A percentile compares a stretch with the other conserved stretches of the same genome.
Conservation (phyloP, 1,140 invertebrate genomes). For the Acarapis woodi region DNA sequence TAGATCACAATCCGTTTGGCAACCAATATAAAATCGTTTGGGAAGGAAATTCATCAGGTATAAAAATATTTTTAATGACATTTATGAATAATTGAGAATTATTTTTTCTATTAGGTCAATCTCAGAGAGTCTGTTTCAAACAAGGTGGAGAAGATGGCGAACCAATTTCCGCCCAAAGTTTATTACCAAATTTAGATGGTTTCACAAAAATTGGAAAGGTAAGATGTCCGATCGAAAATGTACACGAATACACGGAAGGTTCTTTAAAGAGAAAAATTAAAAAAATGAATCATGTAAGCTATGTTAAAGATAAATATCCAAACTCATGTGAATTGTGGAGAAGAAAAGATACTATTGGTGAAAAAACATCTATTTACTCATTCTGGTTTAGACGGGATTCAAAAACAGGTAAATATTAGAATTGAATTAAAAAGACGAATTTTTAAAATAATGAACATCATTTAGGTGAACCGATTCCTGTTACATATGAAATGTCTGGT, state of each 20-base stretch:
- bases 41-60: constrained; percentile 30
- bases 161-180: constrained; percentile 34
- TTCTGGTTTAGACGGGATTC: constrained; percentile 3
- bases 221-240: constrained; percentile 3
- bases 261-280: background rate
- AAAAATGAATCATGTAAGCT: too few species aligned
- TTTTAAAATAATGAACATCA: too few species aligned
- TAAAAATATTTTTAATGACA: too few species aligned
- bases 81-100: too few species aligned
- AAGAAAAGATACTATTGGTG: constrained; percentile 28
- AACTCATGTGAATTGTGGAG: constrained; percentile 40
- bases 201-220: constrained; percentile 21
- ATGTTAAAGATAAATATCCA: too few species aligned
- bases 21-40: constrained; percentile 53
- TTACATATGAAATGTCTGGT: constrained; percentile 70
- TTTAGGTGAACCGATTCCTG: constrained; percentile 22
- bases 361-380: constrained; percentile 51
- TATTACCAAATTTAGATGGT: constrained; percentile 45
- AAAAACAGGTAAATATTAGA: too few species aligned
- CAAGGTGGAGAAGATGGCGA: constrained; percentile 38
- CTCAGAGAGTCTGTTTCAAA: constrained; percentile 33
- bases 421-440: background rate
- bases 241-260: background rate
- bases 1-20: constrained; percentile 20
- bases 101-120: too few species aligned